phyloP scores from a whole-genome alignment of 2,113 vertebrate genomes.

The Bufo bufo region DNA sequence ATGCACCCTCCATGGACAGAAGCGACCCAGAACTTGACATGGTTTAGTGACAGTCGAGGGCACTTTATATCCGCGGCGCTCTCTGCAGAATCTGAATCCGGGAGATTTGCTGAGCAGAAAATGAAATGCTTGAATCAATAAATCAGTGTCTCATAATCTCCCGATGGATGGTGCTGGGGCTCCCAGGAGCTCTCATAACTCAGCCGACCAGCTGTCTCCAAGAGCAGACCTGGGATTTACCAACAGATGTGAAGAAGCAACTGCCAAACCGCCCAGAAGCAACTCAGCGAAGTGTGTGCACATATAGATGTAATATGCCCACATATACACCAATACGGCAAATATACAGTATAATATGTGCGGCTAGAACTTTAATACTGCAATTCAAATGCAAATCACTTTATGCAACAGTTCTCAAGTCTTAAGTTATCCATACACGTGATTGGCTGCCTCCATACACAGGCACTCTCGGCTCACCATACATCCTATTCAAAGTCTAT shows the following conservation, averaged over 20 bases:
- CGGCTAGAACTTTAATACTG: not conserved
- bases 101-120: slow-evolving; percentile 4
- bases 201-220: slow-evolving; percentile 21
- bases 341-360: not conserved
- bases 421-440: too few species aligned
- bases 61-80: not conserved
- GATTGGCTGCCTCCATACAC: too few species aligned
- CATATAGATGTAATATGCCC: too few species aligned
- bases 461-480: too few species aligned
- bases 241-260: slow-evolving; percentile 30
- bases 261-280: slow-evolving; percentile 7
- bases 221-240: not conserved
- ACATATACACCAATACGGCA: too few species aligned
- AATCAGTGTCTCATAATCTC: not conserved
- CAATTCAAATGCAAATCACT: not conserved
- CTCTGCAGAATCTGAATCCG: not conserved
- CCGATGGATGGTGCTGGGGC: not conserved
- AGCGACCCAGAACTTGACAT: not conserved
- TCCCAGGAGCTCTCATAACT: slow-evolving; percentile 24
- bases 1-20: not conserved
- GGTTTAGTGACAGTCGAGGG: not conserved
- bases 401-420: not conserved
- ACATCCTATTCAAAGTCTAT: too few species aligned
- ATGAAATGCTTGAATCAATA: slow-evolving; percentile 22
- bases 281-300: not conserved